phyloP scores from a whole-genome alignment of 2,888 invertebrate genomes.

The Stenodema calcarata region DNA sequence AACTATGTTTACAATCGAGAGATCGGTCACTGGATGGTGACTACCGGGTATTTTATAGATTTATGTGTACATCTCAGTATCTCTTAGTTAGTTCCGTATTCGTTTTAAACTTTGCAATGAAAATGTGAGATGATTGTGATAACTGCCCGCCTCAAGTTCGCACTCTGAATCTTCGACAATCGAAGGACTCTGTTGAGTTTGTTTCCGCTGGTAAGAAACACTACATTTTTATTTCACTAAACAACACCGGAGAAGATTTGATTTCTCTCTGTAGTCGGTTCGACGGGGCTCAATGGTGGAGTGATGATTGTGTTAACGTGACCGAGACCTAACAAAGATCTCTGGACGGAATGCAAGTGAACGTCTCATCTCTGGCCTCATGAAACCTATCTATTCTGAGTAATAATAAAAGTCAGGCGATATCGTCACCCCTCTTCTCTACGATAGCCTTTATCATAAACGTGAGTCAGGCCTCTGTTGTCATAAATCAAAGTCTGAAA shows the following conservation, averaged over 20 bases:
- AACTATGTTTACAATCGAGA: background rate
- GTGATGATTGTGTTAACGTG: background rate
- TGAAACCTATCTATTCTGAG: background rate
- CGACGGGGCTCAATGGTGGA: background rate
- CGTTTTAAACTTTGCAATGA: background rate
- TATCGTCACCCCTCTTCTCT: background rate
- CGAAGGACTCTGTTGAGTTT: background rate
- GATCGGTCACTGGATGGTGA: background rate
- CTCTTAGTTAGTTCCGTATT: background rate
- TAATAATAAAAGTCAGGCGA: background rate
- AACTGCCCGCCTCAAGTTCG: background rate
- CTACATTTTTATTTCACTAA: background rate
- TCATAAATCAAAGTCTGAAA: too few species aligned
- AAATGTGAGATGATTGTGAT: background rate
- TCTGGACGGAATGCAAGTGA: background rate
- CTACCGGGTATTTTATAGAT: background rate
- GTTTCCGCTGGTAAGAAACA: background rate
- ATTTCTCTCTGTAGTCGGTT: background rate
- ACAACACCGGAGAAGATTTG: background rate
- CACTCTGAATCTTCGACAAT: background rate
- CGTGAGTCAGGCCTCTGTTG: background rate
- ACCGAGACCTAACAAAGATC: background rate
- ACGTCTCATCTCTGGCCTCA: too few species aligned
- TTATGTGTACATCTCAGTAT: background rate
- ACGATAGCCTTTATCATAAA: background rate